Percentiles rank a stretch among this genome's conserved stretches.
phyloP scores from a whole-genome alignment of 2,113 vertebrate genomes.

The Dipodomys ordii region DNA sequence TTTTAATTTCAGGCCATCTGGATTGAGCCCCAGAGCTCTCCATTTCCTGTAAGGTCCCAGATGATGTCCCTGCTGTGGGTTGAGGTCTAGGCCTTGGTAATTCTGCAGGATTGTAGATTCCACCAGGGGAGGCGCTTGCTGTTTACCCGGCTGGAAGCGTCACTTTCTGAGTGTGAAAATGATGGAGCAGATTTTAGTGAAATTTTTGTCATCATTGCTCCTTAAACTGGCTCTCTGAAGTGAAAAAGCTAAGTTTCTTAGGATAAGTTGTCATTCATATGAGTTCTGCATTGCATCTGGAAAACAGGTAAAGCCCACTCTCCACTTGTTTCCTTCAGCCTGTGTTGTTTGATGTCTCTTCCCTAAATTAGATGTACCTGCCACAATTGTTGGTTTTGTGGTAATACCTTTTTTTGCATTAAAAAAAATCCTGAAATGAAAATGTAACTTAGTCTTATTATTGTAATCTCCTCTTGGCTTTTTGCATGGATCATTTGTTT shows the following conservation, averaged over 20 bases:
- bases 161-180: neutral
- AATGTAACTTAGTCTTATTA: constrained; percentile 95
- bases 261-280: constrained; percentile 60
- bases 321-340: constrained; percentile 38
- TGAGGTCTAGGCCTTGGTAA: too few relatives aligned
- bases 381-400: constrained; percentile 16
- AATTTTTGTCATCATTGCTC: neutral
- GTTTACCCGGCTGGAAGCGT: neutral
- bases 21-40: neutral
- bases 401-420: constrained; percentile 62
- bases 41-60: neutral
- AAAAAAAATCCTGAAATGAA: constrained; percentile 89
- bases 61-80: neutral
- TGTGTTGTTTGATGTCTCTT: neutral
- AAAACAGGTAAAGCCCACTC: neutral
- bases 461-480: constrained; percentile 93
- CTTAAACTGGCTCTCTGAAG: constrained; percentile 21
- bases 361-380: constrained; percentile 62
- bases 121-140: neutral
- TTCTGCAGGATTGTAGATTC: too few relatives aligned
- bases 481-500: constrained; percentile 96
- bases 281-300: constrained; percentile 56
- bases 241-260: constrained; percentile 5
- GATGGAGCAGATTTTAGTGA: neutral
- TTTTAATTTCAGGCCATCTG: neutral